Conservation (phyloP, 1,140 invertebrate species). For the Chymomyza costata region DNA sequence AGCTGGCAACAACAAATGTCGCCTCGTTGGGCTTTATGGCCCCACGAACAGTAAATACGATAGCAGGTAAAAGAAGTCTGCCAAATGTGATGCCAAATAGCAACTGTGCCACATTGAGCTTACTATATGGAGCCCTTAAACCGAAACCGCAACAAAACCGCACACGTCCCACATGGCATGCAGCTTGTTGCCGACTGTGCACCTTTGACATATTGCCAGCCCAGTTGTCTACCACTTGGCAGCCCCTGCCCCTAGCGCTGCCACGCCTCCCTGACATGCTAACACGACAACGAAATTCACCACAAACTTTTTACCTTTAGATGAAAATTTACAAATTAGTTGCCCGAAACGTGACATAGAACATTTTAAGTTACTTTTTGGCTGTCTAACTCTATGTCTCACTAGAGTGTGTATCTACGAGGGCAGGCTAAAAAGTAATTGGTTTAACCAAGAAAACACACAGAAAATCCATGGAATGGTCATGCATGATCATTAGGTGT, state of each 20-base stretch:
- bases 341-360: conserved; percentile 63
- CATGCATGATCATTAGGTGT: too few relatives aligned
- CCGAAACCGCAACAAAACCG: conserved; percentile 61
- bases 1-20: conserved; percentile 58
- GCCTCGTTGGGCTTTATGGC: too few relatives aligned
- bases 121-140: conserved; percentile 42
- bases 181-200: conserved; percentile 23
- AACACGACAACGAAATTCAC: conserved; percentile 10
- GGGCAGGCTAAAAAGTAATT: too few relatives aligned
- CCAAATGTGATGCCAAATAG: conserved; percentile 6
- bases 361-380: conserved; percentile 25
- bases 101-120: conserved; percentile 1
- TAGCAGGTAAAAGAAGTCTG: conserved; percentile 15
- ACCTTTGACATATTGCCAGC: conserved; percentile 63
- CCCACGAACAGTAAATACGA: not conserved
- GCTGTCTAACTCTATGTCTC: too few relatives aligned
- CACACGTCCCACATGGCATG: conserved; percentile 66
- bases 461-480: too few relatives aligned
- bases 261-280: not conserved
- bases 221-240: conserved; percentile 5
- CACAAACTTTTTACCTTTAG: conserved; percentile 44
- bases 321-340: conserved; percentile 70
- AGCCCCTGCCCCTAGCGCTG: not conserved
- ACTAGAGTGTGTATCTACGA: too few relatives aligned
- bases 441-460: too few relatives aligned